Percentiles rank a stretch among this genome's conserved stretches.
Conservation (phyloP, 1,140 invertebrate species). For the Macrosteles quadrilineatus region DNA sequence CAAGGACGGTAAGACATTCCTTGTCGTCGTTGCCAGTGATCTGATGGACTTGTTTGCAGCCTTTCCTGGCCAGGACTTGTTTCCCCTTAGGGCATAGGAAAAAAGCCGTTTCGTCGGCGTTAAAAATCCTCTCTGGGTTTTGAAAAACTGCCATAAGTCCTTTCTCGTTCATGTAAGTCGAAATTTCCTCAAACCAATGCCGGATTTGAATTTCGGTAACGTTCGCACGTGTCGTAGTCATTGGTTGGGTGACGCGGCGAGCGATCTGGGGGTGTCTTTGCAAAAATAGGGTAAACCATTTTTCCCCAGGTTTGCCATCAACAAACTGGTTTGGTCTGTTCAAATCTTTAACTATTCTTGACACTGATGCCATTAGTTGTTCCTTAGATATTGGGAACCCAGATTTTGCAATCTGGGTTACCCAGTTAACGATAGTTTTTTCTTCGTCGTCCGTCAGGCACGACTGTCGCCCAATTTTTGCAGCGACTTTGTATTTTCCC, state of each 20-base stretch:
- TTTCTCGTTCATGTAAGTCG: too few relatives aligned
- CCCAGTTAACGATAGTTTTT: too few relatives aligned
- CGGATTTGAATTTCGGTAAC: too few relatives aligned
- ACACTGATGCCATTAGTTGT: too few relatives aligned
- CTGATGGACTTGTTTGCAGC: slow-evolving; percentile 46
- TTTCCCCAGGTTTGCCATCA: background rate
- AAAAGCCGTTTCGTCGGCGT: background rate
- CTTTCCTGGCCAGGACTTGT: slow-evolving; percentile 44
- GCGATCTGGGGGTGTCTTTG: background rate
- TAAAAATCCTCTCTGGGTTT: background rate
- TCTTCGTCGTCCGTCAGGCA: too few relatives aligned
- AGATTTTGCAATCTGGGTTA: too few relatives aligned
- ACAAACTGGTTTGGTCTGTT: too few relatives aligned
- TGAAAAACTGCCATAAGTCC: background rate
- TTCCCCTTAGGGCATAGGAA: background rate
- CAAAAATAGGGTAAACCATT: background rate
- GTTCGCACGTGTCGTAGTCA: background rate
- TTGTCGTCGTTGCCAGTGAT: slow-evolving; percentile 46
- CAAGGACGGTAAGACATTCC: slow-evolving; percentile 47
- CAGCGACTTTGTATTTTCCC: too few relatives aligned
- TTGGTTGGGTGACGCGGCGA: background rate
- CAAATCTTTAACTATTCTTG: too few relatives aligned
- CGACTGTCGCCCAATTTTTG: too few relatives aligned
- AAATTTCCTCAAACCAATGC: too few relatives aligned
- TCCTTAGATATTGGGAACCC: too few relatives aligned